Conservation (phyloP, 1,140 invertebrate genomes). For the Ctenoplectra terminalis region DNA sequence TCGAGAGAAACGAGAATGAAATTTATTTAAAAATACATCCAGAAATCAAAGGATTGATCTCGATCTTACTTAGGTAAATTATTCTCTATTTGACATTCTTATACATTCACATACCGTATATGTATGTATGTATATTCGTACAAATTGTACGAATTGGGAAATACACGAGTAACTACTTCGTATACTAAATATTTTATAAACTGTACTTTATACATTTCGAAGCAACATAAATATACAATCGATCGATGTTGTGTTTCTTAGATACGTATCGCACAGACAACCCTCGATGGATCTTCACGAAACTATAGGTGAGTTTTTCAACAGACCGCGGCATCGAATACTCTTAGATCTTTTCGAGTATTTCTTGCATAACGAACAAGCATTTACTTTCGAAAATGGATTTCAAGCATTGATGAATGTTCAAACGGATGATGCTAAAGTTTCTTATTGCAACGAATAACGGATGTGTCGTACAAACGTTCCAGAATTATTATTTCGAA, state of each 20-base stretch:
- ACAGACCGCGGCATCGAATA: conserved; percentile 51
- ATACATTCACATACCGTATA: not conserved
- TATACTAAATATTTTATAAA: no score
- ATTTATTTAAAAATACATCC: conserved; percentile 65
- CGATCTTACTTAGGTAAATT: conserved; percentile 60
- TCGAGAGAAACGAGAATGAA: conserved; percentile 57
- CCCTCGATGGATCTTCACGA: conserved; percentile 54
- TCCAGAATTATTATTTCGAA: no score
- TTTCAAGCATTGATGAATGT: conserved; percentile 2
- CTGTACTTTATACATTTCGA: no score
- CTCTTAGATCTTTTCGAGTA: conserved; percentile 56
- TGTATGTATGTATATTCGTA: no score
- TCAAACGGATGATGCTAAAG: not conserved
- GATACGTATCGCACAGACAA: conserved; percentile 50
- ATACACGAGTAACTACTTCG: no score
- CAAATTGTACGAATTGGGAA: not conserved
- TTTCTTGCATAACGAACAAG: conserved; percentile 8
- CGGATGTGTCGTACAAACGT: no score
- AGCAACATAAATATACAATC: not conserved
- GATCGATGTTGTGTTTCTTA: conserved; percentile 35
- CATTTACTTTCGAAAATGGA: not conserved
- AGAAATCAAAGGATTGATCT: conserved; percentile 61
- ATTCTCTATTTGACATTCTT: not conserved
- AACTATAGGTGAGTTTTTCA: conserved; percentile 65
- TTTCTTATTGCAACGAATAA: not conserved